Evolutionary conservation across 2,113 vertebrate species (phyloP).

Genomic region (Nycticryphes semicollaris): DNA sequence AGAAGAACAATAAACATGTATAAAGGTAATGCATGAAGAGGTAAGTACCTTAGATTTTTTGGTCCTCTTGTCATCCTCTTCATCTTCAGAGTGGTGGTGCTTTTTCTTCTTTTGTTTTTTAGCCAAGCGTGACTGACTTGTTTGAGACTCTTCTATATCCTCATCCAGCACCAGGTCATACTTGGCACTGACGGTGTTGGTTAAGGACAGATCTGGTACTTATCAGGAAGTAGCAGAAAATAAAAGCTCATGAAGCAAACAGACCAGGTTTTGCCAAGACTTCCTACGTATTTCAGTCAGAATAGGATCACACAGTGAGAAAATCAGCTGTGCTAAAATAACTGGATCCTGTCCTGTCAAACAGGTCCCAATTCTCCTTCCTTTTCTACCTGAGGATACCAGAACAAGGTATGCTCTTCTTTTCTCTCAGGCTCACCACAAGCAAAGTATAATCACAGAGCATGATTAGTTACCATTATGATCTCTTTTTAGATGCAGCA

Average conservation of each 20-base stretch:
- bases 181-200: slow-evolving; percentile 75
- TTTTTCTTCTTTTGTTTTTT: slow-evolving; percentile 90
- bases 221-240: not conserved
- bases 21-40: not conserved
- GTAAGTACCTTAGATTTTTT: slow-evolving; percentile 85
- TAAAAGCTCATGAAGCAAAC: not conserved
- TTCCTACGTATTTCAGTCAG: not conserved
- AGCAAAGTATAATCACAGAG: not conserved
- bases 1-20: not conserved
- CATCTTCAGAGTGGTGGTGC: slow-evolving; percentile 82
- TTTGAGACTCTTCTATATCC: slow-evolving; percentile 75
- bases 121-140: slow-evolving; percentile 71
- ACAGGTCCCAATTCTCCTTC: not conserved
- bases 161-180: slow-evolving; percentile 90
- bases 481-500: not conserved
- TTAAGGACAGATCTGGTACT: slow-evolving; percentile 73
- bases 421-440: not conserved
- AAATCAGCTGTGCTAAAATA: not conserved
- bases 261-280: not conserved
- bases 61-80: slow-evolving; percentile 82
- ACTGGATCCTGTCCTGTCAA: not conserved
- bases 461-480: not conserved
- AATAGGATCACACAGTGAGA: not conserved
- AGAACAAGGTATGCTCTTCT: not conserved
- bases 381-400: not conserved